phyloP scores from a whole-genome alignment of 2,797 vertebrate species.

The Enteromius mattozi region DNA sequence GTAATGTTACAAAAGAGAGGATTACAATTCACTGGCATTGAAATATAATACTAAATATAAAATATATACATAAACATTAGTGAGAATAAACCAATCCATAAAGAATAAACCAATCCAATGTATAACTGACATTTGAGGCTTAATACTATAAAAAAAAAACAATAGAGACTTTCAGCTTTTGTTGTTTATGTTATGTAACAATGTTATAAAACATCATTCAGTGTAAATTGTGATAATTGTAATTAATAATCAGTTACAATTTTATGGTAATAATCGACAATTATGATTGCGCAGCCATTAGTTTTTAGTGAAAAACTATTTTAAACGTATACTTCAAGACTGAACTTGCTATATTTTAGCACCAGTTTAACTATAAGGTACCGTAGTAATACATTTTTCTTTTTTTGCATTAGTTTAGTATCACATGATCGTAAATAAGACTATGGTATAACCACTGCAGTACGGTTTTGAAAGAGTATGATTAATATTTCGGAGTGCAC shows the following conservation, averaged over 20 bases:
- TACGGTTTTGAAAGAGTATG: constrained; percentile 71
- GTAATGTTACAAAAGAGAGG: background rate
- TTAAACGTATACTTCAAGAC: background rate
- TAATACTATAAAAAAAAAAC: no score
- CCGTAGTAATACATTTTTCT: background rate
- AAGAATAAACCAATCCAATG: no score
- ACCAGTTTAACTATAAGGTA: background rate
- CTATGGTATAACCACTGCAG: background rate
- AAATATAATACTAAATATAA: background rate
- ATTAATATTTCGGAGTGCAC: constrained; percentile 61
- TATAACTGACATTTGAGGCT: no score
- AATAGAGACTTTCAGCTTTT: no score
- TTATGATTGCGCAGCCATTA: no score
- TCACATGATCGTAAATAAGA: background rate
- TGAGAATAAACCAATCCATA: no score
- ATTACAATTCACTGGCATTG: background rate
- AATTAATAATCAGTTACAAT: no score
- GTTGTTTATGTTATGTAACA: no score
- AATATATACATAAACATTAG: no score
- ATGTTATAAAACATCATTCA: no score
- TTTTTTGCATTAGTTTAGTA: background rate
- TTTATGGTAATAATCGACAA: no score
- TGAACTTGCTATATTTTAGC: background rate
- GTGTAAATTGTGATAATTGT: no score
- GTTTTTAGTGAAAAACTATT: background rate